Percentiles rank a stretch among this genome's conserved stretches.
Evolutionary conservation across 2,113 vertebrate species (phyloP).

Genomic region (Oryzias melastigma): DNA sequence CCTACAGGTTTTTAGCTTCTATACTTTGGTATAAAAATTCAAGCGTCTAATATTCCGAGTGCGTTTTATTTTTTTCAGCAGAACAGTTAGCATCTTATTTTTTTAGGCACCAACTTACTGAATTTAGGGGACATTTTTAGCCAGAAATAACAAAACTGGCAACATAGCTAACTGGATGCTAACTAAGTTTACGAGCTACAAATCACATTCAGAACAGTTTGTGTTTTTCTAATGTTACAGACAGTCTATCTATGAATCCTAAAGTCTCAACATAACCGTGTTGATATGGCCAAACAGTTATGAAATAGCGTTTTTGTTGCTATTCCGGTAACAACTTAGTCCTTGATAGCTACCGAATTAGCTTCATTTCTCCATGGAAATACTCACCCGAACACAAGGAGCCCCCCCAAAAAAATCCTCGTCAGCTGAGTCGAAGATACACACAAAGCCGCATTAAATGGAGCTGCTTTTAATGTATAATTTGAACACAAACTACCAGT

Average conservation of each 20-base stretch:
- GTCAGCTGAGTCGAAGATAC: slow-evolving; percentile 7
- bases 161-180: too few species aligned
- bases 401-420: not conserved
- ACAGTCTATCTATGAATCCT: too few species aligned
- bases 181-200: too few species aligned
- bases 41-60: not conserved
- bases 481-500: not conserved
- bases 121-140: too few species aligned
- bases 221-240: too few species aligned
- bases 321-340: too few species aligned
- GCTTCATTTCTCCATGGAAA: not conserved
- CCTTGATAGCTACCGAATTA: slow-evolving; percentile 22
- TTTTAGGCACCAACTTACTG: not conserved
- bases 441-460: slow-evolving; percentile 21
- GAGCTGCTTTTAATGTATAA: slow-evolving; percentile 2
- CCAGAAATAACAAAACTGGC: too few species aligned
- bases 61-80: not conserved
- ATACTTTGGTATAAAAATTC: not conserved
- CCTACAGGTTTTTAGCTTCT: not conserved
- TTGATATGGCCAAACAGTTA: too few species aligned
- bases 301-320: too few species aligned
- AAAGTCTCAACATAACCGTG: too few species aligned
- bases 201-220: too few species aligned
- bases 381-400: slow-evolving; percentile 27
- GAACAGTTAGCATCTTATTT: rapidly evolving